Conservation (phyloP, 2,113 vertebrate genomes). For the Paramisgurnus dabryanus region DNA sequence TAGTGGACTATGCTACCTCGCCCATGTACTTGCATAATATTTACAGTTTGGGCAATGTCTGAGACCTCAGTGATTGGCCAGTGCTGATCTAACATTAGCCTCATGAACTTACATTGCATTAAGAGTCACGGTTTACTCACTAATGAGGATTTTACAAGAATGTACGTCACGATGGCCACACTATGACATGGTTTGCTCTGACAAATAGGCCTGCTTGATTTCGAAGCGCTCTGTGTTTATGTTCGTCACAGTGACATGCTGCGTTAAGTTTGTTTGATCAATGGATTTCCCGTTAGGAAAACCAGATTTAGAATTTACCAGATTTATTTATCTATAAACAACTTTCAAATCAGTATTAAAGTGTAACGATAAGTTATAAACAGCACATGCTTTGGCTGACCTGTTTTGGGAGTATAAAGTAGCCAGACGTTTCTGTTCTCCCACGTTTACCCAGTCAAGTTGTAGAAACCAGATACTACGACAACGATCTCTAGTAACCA, state of each 20-base stretch:
- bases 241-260: neutral
- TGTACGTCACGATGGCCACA: neutral
- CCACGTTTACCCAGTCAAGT: neutral
- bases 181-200: neutral
- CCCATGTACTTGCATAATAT: neutral
- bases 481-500: neutral
- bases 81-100: neutral
- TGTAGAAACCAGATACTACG: neutral
- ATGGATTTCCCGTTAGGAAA: neutral
- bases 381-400: neutral
- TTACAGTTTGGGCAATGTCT: constrained; percentile 6
- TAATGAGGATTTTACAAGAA: constrained; percentile 23
- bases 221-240: neutral
- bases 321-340: neutral
- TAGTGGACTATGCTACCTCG: neutral
- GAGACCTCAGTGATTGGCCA: neutral
- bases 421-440: neutral
- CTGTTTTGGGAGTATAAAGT: neutral
- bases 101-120: neutral
- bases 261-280: neutral
- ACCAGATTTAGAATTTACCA: neutral
- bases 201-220: neutral
- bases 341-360: neutral
- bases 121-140: constrained; percentile 6
- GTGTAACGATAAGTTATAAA: neutral